Evolutionary conservation across 2,888 invertebrate species (phyloP), one percentile per base, ranked within the genome.

Genomic region (Antheraea assamensis): DNA sequence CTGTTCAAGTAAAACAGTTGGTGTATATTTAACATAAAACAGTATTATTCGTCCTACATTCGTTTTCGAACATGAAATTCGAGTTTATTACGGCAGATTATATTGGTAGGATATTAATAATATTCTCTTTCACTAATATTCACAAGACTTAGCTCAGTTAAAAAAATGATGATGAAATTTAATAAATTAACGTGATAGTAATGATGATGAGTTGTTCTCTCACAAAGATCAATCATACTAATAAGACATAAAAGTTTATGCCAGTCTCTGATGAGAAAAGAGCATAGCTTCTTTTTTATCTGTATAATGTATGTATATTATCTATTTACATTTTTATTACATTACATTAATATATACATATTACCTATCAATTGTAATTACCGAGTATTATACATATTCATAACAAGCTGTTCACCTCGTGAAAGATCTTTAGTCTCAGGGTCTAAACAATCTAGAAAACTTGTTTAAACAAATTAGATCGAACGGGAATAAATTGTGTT

Each of bases 171-270:
- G 52, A 70, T 68, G 30, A 73, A 31, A 73, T 61, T 58, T 72
- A 76, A 73, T 73, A 73, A 73, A 73, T 73, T 70, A 73, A 47
- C 19, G 47, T 70, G 73, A 73, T 70, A 42, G 70, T 73, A 58
- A 73, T 42, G 70, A 55, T 55, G 55, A 70, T 68, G 72, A 68
- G 27, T 55, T 68, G 24, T 42, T 27, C 27, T 30, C 30, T 64
- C 61, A 30, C 30, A 64, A 64, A 64, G 17, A 27, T 64, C 61
- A 64, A 30, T 30, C 61, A 64, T 30, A 30, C 30, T 64, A 64
- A 64, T 27, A 27, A 64, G 30, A 64, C 27, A 64, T 64, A 27
- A 13, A 17, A 27, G 24, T 24, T 58, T 58, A 24, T 64, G 61
- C 27, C 30, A 64, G 61, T 64, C 61, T 64, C 30, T 30, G 17